Evolutionary conservation across 2,797 vertebrate genomes (phyloP), one percentile per base, ranked within the genome.

Genomic region (Arnoldichthys spilopterus): DNA sequence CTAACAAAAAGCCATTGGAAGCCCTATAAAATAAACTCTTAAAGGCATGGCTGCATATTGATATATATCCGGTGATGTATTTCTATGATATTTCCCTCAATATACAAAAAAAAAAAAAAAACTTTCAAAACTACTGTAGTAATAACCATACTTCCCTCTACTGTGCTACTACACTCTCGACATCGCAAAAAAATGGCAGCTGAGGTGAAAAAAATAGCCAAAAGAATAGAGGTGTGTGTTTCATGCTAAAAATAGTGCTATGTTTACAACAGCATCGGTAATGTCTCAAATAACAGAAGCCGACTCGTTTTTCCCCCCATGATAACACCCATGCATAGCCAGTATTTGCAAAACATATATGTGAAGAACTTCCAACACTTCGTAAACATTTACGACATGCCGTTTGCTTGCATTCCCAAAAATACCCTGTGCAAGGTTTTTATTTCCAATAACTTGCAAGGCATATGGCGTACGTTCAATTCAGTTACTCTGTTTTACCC

Each of bases 41-140:
- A 84, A 95, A 93, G 91, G 92, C 94, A 94, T 91, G 86, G 91
- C 92, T 93, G 91, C 87, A 93, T 90, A 88, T 91, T 83, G 74
- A 71, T 84, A 88, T 84, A 86, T 47, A 77, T 87, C 45, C 56
- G 64, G 83, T 86, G 71, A 90, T 73, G 63, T 82, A 85, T 74
- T 56, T 85, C 78, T 85, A 86, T 86, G 74, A 88, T 70, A 84
- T 67, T 85, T 82, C 79, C 85, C 67, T 82, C 80, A 83, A 85
- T 84, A 85, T 80, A 90, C 78, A 85, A 87, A 81, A 43, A 76
- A 47, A 43, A 62, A 63, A 45, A 66, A 26, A 47, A 12, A 47
- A 8, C 5, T 40, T 40, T 40, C 67, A 49, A 49, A 8, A 81
- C 63, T 54, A 72, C 58, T n/a, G 20, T 28, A 80, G 73, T 53